phyloP scores from a whole-genome alignment of 2,797 vertebrate genomes.

The Lutjanus campechanus region DNA sequence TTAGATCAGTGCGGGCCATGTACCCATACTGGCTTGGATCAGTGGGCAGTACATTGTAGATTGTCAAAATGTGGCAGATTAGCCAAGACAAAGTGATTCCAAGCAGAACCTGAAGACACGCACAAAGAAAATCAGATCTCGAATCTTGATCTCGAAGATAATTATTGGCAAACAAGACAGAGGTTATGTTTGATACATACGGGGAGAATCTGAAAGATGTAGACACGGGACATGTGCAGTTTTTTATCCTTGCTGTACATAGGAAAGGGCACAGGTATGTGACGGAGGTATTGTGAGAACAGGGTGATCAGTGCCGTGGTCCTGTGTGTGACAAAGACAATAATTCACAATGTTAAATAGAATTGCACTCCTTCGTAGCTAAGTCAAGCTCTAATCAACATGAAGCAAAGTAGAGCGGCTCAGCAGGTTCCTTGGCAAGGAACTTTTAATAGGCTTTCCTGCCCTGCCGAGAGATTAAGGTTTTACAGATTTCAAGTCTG shows the following conservation, averaged over 20 bases:
- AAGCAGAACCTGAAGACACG: conserved; percentile 90
- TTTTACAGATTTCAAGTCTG: background rate
- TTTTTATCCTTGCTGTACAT: conserved; percentile 87
- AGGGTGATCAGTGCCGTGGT: conserved; percentile 92
- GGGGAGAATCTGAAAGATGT: conserved; percentile 96
- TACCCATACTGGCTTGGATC: conserved; percentile 87
- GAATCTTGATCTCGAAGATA: no score
- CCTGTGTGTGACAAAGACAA: conserved; percentile 78
- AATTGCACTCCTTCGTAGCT: background rate
- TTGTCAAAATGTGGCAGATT: conserved; percentile 90
- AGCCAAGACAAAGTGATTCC: conserved; percentile 94
- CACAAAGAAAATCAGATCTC: background rate
- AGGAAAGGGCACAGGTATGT: conserved; percentile 88
- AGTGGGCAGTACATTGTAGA: conserved; percentile 86
- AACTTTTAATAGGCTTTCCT: conserved; percentile 37
- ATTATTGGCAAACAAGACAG: background rate
- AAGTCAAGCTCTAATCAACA: background rate
- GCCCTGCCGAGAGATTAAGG: conserved; percentile 15
- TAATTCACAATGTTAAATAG: background rate
- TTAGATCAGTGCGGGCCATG: conserved; percentile 92
- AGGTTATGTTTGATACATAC: conserved; percentile 79
- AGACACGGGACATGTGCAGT: conserved; percentile 83
- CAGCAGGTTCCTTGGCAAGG: conserved; percentile 14
- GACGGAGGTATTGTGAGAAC: conserved; percentile 97
- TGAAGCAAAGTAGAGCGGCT: conserved; percentile 1